A percentile compares a stretch with the other conserved stretches of the same genome.
Evolutionary conservation across 2,113 vertebrate genomes (phyloP).

Genomic region (Coturnix japonica): DNA sequence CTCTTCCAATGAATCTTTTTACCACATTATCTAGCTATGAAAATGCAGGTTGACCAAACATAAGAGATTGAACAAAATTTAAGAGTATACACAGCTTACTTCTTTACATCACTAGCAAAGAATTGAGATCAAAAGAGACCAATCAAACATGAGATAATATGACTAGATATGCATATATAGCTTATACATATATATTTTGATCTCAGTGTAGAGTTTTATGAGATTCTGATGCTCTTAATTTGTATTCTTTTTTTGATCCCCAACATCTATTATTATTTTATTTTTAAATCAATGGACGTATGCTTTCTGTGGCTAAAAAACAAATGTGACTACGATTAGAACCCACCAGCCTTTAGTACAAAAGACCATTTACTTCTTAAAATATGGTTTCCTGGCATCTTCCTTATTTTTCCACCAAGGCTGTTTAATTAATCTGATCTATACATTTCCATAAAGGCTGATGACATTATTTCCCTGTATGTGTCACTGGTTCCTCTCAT

Average conservation of each 20-base stretch:
- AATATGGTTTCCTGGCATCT: background rate
- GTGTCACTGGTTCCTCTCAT: background rate
- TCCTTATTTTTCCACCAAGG: background rate
- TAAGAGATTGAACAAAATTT: background rate
- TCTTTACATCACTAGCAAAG: background rate
- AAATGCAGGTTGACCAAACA: conserved; percentile 74
- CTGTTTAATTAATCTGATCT: background rate
- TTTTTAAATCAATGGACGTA: background rate
- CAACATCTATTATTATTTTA: background rate
- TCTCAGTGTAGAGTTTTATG: background rate
- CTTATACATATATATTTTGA: background rate
- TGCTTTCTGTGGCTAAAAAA: background rate
- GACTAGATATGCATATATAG: background rate
- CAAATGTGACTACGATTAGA: background rate
- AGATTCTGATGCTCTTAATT: background rate
- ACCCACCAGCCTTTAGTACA: background rate
- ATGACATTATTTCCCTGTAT: background rate
- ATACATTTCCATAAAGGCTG: background rate
- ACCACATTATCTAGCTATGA: conserved; percentile 76
- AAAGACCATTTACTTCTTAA: background rate
- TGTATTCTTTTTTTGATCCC: background rate
- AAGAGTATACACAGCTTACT: background rate
- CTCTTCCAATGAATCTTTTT: conserved; percentile 81
- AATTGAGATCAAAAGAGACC: background rate
- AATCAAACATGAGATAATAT: background rate